These are phyloP conservation scores for Brachyrhaphis roseni DNA, from an alignment of 2,797 vertebrate genomes.

Conservation along the genomic window DNA sequence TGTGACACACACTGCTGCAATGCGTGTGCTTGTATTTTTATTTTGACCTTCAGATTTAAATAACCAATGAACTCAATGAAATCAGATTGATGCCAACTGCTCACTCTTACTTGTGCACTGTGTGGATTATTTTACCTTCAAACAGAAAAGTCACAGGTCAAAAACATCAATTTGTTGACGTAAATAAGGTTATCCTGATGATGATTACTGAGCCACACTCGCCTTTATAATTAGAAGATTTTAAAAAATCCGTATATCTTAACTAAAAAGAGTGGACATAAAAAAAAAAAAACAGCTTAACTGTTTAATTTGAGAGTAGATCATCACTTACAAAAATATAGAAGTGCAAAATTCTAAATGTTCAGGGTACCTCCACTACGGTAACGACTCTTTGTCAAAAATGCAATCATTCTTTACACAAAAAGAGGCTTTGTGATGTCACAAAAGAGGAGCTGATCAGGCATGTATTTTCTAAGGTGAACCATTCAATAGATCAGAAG, in stretches of 20 bases:
- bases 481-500: conserved; percentile 29
- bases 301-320: conserved; percentile 51
- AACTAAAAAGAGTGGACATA: conserved; percentile 57
- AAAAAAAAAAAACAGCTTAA: conserved; percentile 36
- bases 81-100: conserved; percentile 64
- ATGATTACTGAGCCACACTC: conserved; percentile 64
- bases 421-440: background rate
- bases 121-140: conserved; percentile 73
- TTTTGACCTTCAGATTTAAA: background rate
- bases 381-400: conserved; percentile 23
- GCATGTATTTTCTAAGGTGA: conserved; percentile 22
- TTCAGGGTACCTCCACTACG: conserved; percentile 9
- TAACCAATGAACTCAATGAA: conserved; percentile 20
- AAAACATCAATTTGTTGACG: conserved; percentile 70
- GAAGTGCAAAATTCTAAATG: conserved; percentile 30
- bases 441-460: conserved; percentile 8
- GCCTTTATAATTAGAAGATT: conserved; percentile 47
- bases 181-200: conserved; percentile 65
- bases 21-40: conserved; percentile 1
- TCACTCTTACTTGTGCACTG: conserved; percentile 36
- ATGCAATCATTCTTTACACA: conserved; percentile 12
- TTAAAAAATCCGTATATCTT: conserved; percentile 23
- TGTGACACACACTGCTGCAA: background rate
- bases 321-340: conserved; percentile 27
- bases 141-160: conserved; percentile 57